Evolutionary conservation across 2,888 invertebrate species (phyloP).

Genomic region (Rhingia campestris): DNA sequence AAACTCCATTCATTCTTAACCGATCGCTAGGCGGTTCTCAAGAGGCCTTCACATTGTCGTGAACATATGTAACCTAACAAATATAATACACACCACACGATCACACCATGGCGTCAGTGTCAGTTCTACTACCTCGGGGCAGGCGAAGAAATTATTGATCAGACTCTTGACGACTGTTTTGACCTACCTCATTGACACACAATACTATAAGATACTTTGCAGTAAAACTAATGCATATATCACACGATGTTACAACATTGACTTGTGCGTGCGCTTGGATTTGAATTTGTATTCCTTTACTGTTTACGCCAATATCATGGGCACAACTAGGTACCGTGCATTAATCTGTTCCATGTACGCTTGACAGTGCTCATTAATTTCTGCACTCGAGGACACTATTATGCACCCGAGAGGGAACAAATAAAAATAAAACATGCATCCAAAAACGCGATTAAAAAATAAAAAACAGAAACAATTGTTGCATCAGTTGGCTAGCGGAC

Average conservation of each 20-base stretch:
- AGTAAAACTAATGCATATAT: constrained; percentile 24
- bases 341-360: constrained; percentile 59
- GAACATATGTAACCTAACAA: background rate
- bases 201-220: constrained; percentile 8
- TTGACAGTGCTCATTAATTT: constrained; percentile 66
- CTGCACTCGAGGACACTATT: constrained; percentile 50
- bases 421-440: constrained; percentile 5
- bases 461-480: constrained; percentile 32
- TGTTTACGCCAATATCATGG: background rate
- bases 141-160: background rate
- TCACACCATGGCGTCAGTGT: constrained; percentile 5
- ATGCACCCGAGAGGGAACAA: background rate
- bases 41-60: constrained; percentile 20
- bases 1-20: constrained; percentile 8
- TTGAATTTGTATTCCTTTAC: constrained; percentile 29
- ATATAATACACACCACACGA: background rate
- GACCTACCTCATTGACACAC: constrained; percentile 28
- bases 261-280: constrained; percentile 23
- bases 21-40: constrained; percentile 10
- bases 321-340: constrained; percentile 28
- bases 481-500: constrained; percentile 4
- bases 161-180: constrained; percentile 1
- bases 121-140: constrained; percentile 1
- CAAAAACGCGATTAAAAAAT: constrained; percentile 7
- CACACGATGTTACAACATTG: constrained; percentile 40